A percentile compares a stretch with the other conserved stretches of the same genome.
Evolutionary conservation across 2,113 vertebrate genomes (phyloP).

Genomic region (Willisornis vidua): DNA sequence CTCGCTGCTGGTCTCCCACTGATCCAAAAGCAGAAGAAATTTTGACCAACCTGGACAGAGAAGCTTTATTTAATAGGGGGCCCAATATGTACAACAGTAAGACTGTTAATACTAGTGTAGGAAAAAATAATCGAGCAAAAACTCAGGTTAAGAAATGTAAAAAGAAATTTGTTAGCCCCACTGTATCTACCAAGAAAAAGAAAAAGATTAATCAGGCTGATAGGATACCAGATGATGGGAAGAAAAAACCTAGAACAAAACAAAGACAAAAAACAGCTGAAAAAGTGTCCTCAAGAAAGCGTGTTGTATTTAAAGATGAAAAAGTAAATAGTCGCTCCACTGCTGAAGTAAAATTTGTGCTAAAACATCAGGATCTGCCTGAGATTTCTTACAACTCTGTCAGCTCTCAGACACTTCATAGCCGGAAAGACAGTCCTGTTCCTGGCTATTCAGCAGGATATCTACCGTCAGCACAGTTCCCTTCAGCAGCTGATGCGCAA

Average conservation of each 20-base stretch:
- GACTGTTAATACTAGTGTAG: conserved; percentile 50
- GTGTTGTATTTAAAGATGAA: conserved; percentile 72
- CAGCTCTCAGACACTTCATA: conserved; percentile 69
- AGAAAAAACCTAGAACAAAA: conserved; percentile 74
- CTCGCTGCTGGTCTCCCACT: conserved; percentile 97
- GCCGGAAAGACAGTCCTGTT: conserved; percentile 63
- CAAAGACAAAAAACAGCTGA: conserved; percentile 71
- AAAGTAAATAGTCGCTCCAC: conserved; percentile 40
- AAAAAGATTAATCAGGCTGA: conserved; percentile 73
- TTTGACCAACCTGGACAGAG: conserved; percentile 78
- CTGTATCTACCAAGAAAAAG: conserved; percentile 76
- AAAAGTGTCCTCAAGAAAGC: conserved; percentile 71
- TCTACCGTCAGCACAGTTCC: conserved; percentile 74
- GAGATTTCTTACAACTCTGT: conserved; percentile 51
- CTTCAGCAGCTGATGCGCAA: conserved; percentile 60
- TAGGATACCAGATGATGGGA: conserved; percentile 69
- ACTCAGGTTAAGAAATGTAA: conserved; percentile 79
- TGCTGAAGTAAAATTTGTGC: conserved; percentile 59
- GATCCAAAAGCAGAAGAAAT: conserved; percentile 85
- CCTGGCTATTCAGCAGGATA: conserved; percentile 70
- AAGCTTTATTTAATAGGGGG: conserved; percentile 78
- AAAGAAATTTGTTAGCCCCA: conserved; percentile 70
- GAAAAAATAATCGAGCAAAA: conserved; percentile 74
- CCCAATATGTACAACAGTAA: conserved; percentile 71
- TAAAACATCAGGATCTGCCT: conserved; percentile 66